A percentile compares a stretch with the other conserved stretches of the same genome.
Conservation (phyloP, 2,113 vertebrate species). For the Atractosteus spatula region DNA sequence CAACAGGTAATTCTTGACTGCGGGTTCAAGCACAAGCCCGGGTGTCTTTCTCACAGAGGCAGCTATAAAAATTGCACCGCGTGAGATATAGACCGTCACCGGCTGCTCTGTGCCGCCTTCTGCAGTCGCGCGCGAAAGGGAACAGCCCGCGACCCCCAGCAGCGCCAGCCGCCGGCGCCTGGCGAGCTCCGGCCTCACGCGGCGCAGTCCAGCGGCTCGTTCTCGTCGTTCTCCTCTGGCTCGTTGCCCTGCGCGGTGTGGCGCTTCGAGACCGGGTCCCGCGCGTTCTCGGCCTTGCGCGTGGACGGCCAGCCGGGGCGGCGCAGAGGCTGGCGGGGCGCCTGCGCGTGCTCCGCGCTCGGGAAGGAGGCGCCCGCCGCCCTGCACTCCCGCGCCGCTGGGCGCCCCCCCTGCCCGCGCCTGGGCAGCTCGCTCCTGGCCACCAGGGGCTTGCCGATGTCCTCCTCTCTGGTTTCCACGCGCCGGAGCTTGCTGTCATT, state of each 20-base stretch:
- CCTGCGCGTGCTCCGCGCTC: conserved; percentile 9
- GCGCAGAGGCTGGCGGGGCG: conserved; percentile 17
- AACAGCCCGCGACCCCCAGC: no score
- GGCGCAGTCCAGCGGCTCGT: conserved; percentile 42
- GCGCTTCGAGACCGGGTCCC: conserved; percentile 37
- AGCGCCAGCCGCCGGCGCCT: no score
- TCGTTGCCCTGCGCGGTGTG: conserved; percentile 53
- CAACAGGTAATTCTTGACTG: no score
- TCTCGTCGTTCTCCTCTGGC: conserved; percentile 81
- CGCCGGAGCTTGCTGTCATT: conserved; percentile 50
- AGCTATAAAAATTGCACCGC: no score
- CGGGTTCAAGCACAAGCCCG: no score
- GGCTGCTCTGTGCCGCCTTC: no score
- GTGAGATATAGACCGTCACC: no score
- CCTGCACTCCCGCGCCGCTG: conserved; percentile 5
- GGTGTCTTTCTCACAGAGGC: no score
- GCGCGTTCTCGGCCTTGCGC: conserved; percentile 51
- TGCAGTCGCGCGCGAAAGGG: not conserved
- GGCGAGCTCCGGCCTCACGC: no score
- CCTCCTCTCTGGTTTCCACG: conserved; percentile 57
- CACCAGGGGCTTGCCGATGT: conserved; percentile 66
- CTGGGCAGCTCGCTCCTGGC: conserved; percentile 58
- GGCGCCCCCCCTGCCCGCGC: conserved; percentile 19
- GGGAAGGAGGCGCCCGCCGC: not conserved
- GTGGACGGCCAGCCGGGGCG: conserved; percentile 33